Percentiles rank a stretch among this genome's conserved stretches.
Conservation (phyloP, 35 echinoderm and acorn worm genomes). For the Chiridota heheva region DNA sequence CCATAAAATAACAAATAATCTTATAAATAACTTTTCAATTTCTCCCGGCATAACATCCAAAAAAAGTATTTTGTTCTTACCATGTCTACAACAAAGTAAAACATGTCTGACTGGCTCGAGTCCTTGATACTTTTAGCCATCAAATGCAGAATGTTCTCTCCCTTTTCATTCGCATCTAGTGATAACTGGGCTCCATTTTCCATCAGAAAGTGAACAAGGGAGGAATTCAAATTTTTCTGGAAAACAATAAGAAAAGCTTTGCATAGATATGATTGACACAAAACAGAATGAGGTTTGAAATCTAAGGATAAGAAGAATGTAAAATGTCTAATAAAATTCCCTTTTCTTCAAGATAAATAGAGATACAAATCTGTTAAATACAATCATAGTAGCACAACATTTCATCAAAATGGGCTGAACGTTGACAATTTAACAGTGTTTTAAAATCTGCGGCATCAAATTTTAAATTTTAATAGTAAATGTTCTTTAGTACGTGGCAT, state of each 20-base stretch:
- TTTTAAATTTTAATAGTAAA: no score
- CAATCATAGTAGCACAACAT: no score
- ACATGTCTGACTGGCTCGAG: slow-evolving; percentile 34
- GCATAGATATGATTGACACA: background rate
- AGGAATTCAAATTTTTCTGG: slow-evolving; percentile 47
- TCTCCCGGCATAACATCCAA: no score
- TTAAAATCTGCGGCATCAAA: no score
- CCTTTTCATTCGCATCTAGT: slow-evolving; percentile 36
- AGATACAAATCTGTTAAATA: background rate
- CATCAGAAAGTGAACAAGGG: slow-evolving; percentile 34
- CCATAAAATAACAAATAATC: no score
- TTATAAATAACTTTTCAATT: no score
- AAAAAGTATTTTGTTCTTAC: no score
- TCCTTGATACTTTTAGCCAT: slow-evolving; percentile 33
- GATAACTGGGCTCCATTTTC: slow-evolving; percentile 45
- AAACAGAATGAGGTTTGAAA: background rate
- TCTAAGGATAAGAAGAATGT: background rate
- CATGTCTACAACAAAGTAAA: slow-evolving; percentile 44
- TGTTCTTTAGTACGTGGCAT: no score
- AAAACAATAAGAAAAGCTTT: background rate
- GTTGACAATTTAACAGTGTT: no score
- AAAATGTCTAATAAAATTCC: background rate
- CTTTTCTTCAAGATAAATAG: background rate
- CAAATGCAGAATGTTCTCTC: slow-evolving; percentile 36
- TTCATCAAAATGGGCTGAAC: no score